Evolutionary conservation across 2,113 vertebrate genomes (phyloP).

Genomic region (Cisticola juncidis): DNA sequence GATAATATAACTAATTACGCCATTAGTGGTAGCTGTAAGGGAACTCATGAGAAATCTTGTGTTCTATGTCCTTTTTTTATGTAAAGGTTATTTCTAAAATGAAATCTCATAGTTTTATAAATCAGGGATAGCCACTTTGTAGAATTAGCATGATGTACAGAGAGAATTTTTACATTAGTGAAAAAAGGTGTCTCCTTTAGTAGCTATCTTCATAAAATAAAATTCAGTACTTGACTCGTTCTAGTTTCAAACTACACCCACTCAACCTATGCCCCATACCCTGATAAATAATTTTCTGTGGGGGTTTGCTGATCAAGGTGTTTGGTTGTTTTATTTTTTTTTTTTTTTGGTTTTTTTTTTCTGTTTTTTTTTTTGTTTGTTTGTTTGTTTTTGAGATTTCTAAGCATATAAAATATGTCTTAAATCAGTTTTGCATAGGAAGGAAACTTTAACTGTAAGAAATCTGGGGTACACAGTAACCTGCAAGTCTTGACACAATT

Average conservation of each 20-base stretch:
- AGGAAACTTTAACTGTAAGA: neutral
- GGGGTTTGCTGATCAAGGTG: neutral
- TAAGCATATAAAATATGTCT: neutral
- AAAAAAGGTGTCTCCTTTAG: neutral
- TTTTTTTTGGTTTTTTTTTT: too few relatives aligned
- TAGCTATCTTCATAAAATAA: neutral
- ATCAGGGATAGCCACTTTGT: neutral
- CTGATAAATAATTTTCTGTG: neutral
- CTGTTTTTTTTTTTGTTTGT: too few relatives aligned
- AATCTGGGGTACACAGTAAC: neutral
- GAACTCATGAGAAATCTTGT: neutral
- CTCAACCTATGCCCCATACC: rapidly evolving
- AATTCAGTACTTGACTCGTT: neutral
- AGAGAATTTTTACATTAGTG: neutral
- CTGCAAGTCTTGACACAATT: neutral
- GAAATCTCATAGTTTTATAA: neutral
- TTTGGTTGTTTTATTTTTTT: too few relatives aligned
- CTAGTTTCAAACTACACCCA: neutral
- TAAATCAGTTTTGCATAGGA: neutral
- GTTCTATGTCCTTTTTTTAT: neutral
- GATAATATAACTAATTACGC: neutral
- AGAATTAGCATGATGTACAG: neutral
- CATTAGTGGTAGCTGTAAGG: neutral
- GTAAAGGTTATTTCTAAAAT: neutral
- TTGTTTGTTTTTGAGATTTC: neutral